Percentiles rank a stretch among this genome's conserved stretches.
phyloP scores from a whole-genome alignment of 1,140 invertebrate species.

The Dendrolimus kikuchii region DNA sequence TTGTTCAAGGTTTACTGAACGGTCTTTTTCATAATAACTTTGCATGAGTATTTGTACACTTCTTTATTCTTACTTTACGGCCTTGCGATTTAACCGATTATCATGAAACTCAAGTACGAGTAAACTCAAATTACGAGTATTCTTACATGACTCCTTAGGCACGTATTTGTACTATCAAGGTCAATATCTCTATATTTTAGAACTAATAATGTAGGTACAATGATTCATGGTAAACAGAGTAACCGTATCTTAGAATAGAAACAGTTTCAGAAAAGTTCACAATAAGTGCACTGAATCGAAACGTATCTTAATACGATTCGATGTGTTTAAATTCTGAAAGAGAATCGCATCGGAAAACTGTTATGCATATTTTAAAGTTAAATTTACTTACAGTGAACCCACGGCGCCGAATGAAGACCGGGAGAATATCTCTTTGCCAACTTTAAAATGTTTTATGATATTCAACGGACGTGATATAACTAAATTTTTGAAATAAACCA shows the following conservation, averaged over 20 bases:
- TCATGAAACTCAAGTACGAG: too few relatives aligned
- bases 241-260: background rate
- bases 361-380: conserved; percentile 72
- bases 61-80: too few relatives aligned
- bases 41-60: too few relatives aligned
- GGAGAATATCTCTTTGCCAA: conserved; percentile 44
- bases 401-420: conserved; percentile 42
- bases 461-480: conserved; percentile 41
- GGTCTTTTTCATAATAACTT: too few relatives aligned
- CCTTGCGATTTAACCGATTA: too few relatives aligned
- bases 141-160: too few relatives aligned
- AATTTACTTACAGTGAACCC: conserved; percentile 59
- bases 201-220: background rate
- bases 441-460: conserved; percentile 60
- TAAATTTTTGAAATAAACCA: conserved; percentile 24
- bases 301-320: conserved; percentile 67
- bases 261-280: conserved; percentile 31
- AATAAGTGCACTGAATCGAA: conserved; percentile 52
- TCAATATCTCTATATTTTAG: too few relatives aligned
- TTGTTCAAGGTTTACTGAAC: too few relatives aligned
- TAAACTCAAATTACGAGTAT: too few relatives aligned
- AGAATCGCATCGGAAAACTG: conserved; percentile 65
- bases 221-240: background rate
- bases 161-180: too few relatives aligned
- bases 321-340: conserved; percentile 66